These are phyloP conservation scores for Micronycteris hirsuta DNA, from an alignment of 2,113 vertebrate genomes.

Conservation along the genomic window DNA sequence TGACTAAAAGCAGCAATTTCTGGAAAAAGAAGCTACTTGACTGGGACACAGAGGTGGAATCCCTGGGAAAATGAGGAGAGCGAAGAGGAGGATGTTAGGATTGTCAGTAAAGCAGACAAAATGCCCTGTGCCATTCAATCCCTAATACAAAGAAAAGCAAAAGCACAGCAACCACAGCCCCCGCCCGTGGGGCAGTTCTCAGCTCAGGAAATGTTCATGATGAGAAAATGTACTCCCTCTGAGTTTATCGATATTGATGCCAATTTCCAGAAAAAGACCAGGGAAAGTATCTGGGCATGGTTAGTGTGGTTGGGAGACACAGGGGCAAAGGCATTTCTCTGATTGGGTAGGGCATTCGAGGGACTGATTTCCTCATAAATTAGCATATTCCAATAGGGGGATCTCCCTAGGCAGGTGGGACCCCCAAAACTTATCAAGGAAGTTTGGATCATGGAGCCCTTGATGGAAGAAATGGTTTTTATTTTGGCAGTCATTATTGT, in stretches of 20 bases:
- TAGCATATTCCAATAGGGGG: not conserved
- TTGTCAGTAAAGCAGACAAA: not conserved
- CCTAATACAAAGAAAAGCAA: not conserved
- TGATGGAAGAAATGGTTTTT: not conserved
- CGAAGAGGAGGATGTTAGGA: not conserved
- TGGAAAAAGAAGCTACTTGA: not conserved
- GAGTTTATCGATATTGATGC: not conserved
- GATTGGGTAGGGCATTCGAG: not conserved
- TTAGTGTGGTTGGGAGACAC: not conserved
- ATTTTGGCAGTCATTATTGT: not conserved
- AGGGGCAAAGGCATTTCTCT: not conserved
- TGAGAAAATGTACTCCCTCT: not conserved
- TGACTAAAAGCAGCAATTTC: not conserved
- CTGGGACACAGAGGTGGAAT: not conserved
- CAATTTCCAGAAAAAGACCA: not conserved
- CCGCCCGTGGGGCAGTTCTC: not conserved
- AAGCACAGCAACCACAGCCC: not conserved
- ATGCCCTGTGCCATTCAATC: not conserved
- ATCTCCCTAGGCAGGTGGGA: not conserved
- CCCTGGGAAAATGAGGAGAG: not conserved
- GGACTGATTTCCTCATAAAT: not conserved
- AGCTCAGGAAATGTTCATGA: not conserved
- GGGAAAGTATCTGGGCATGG: not conserved
- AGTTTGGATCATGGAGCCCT: not conserved
- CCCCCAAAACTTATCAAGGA: not conserved